phyloP scores from a whole-genome alignment of 2,797 vertebrate species.

The Ctenopoma multispine region DNA sequence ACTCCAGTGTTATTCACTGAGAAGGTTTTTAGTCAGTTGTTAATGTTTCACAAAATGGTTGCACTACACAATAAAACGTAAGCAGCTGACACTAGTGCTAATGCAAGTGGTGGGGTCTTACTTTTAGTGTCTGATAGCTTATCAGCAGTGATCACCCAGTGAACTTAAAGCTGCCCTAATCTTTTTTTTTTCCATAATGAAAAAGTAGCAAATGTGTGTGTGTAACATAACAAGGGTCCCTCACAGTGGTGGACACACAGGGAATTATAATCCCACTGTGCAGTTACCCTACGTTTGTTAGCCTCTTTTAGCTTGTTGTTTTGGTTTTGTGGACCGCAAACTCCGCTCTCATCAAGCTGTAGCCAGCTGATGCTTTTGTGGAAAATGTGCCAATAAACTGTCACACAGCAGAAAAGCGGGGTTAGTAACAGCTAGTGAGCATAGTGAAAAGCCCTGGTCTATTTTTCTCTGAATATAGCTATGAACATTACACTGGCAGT shows the following conservation, averaged over 20 bases:
- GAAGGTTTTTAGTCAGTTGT: constrained; percentile 7
- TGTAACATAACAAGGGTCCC: not conserved
- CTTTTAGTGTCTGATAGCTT: not conserved
- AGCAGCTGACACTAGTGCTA: not conserved
- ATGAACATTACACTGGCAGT: not conserved
- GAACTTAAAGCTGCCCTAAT: not conserved
- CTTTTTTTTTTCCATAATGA: too few species aligned
- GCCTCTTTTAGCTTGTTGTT: constrained; percentile 8
- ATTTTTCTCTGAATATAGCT: too few species aligned
- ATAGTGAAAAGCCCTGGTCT: too few species aligned
- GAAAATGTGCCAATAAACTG: too few species aligned
- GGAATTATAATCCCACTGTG: not conserved
- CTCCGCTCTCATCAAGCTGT: not conserved
- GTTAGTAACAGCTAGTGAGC: not conserved
- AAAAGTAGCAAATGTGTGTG: not conserved
- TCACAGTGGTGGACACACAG: not conserved
- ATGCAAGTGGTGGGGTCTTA: not conserved
- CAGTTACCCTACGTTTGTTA: not conserved
- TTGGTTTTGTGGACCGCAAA: not conserved
- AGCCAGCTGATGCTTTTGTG: too few species aligned
- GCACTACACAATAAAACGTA: constrained; percentile 1
- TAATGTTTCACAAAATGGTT: not conserved
- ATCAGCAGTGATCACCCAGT: not conserved
- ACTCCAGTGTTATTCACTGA: not conserved
- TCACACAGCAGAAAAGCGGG: too few species aligned